Percentiles rank a stretch among this genome's conserved stretches.
These are phyloP conservation scores for Crocidura indochinensis DNA, from an alignment of 2,797 vertebrate genomes.

Conservation along the genomic window DNA sequence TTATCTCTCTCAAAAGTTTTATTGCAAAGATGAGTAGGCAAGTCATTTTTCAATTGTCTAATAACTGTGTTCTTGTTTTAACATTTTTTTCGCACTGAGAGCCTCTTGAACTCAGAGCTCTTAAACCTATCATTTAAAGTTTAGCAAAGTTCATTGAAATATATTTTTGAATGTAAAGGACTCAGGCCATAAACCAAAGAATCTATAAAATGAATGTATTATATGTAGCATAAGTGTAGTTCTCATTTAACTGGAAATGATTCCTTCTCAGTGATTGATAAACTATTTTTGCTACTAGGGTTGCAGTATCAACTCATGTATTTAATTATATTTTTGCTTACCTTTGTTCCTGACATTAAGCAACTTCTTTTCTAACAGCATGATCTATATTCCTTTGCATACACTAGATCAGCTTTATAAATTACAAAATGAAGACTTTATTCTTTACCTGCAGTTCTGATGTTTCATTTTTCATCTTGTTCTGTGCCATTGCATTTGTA, in stretches of 20 bases:
- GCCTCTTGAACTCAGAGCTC: constrained; percentile 3
- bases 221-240: background rate
- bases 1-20: background rate
- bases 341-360: background rate
- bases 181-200: background rate
- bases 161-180: background rate
- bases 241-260: constrained; percentile 26
- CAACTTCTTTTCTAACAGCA: background rate
- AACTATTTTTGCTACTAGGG: background rate
- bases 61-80: rapidly evolving
- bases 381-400: background rate
- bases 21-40: background rate
- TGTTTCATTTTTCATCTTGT: background rate
- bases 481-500: background rate
- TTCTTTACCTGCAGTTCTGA: background rate
- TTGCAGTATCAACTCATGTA: background rate
- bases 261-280: background rate
- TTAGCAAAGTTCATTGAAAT: background rate
- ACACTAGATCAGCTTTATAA: constrained; percentile 47
- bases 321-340: constrained; percentile 6
- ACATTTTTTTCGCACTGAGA: background rate
- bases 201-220: constrained; percentile 14
- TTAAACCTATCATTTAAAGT: background rate
- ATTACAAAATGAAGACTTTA: background rate
- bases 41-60: background rate